Base-by-base conservation (phyloP, 2,797 vertebrate genomes). In the Tachyglossus aculeatus region DNA sequence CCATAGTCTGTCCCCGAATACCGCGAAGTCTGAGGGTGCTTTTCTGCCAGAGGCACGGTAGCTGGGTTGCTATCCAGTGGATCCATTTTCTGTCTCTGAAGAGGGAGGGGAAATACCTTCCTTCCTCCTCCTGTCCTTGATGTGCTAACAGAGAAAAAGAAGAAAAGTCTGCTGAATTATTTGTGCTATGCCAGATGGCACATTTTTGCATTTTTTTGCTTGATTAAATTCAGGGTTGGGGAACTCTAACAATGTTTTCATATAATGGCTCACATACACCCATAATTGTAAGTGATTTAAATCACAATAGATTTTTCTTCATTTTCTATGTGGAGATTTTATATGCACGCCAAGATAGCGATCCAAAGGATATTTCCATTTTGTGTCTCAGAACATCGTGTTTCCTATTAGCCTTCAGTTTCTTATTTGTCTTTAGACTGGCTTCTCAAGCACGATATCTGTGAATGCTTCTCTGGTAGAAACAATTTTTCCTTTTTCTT, bases 141-240 rank as follows among this genome's bases (percentile, higher is more conserved):
- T 53, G 61, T 65, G 24, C 71, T 64, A 61, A 81, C 76, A 71
- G 43, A 60, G 61, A 39, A 64, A 74, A 38, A 38, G 25, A 41
- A 43, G 9, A 24, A 34, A 51, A 73, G 15, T 48, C 61, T 73
- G 65, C 74, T 71, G 48, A 77, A 65, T 80, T 58, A 80, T 53
- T 80, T 24, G 19, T n/a, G 47, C 76, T 43, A 59, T 62, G 36
- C 57, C 59, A 71, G 52, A 75, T 57, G 62, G 22, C 38, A 48
- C 65, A 36, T 40, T 81, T 69, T 66, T 56, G 31, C 61, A 52
- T 36, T 63, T 2, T 38, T 41, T 58, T 29, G 22, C 6, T 67
- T 82, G 56, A 84, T 77, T 81, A 71, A 67, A 71, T 75, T 69
- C 59, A 59, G 9, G 59, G 24, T 74, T 52, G 81, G 41, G 38